phyloP scores from a whole-genome alignment of 2,113 vertebrate genomes.

The Urocynchramus pylzowi region DNA sequence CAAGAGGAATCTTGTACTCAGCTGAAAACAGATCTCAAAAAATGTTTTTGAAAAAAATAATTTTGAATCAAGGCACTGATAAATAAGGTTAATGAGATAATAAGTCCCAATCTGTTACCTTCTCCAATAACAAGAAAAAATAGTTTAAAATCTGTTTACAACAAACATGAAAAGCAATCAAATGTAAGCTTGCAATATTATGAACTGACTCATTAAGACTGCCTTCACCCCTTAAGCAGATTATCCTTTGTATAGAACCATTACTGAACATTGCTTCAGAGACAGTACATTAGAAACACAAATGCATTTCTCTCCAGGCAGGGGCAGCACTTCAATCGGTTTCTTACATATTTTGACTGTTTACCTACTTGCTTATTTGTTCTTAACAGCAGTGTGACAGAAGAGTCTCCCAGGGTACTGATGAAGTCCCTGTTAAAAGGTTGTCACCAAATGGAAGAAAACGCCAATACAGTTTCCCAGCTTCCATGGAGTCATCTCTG shows the following conservation, averaged over 20 bases:
- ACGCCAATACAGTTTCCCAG: neutral
- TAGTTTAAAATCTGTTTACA: neutral
- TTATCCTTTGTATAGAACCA: neutral
- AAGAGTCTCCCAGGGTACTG: neutral
- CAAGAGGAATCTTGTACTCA: neutral
- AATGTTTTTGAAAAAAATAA: neutral
- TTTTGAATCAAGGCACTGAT: neutral
- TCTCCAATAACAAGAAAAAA: neutral
- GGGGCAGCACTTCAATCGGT: neutral
- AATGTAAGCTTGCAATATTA: neutral
- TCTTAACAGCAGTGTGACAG: neutral
- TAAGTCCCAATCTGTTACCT: neutral
- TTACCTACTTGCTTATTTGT: neutral
- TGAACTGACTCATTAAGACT: neutral
- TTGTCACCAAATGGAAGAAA: neutral
- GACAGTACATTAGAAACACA: neutral
- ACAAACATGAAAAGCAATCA: neutral
- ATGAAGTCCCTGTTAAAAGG: neutral
- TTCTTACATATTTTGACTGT: neutral
- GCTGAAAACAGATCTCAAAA: neutral
- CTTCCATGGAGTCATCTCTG: neutral
- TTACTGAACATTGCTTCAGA: neutral
- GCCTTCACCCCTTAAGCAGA: neutral
- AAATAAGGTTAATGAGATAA: neutral
- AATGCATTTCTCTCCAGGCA: neutral